Conservation (phyloP, 2,888 invertebrate species). For the Hybos culiciformis region DNA sequence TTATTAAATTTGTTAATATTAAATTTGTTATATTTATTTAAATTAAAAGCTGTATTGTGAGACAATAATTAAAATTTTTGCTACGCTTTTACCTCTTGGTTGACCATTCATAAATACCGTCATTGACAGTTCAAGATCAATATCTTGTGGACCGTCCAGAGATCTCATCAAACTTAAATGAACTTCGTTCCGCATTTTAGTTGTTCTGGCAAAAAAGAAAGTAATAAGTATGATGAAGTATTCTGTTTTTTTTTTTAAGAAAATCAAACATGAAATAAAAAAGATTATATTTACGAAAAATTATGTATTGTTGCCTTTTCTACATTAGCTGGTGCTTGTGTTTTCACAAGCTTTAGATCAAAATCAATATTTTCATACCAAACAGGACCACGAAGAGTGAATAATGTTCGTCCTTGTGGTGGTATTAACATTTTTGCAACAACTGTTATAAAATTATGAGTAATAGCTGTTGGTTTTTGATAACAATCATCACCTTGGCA, state of each 20-base stretch:
- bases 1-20: too few relatives aligned
- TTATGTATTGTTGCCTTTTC: conserved; percentile 43
- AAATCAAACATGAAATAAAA: conserved; percentile 16
- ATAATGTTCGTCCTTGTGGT: conserved; percentile 47
- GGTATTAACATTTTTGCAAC: conserved; percentile 69
- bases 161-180: conserved; percentile 59
- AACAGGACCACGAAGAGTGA: conserved; percentile 74
- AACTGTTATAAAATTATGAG: conserved; percentile 87
- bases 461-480: conserved; percentile 69
- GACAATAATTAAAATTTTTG: conserved; percentile 73
- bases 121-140: conserved; percentile 78
- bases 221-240: background rate
- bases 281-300: conserved; percentile 38
- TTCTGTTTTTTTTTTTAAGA: background rate
- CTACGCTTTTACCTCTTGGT: conserved; percentile 70
- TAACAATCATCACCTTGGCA: conserved; percentile 66
- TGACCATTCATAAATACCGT: conserved; percentile 57
- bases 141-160: conserved; percentile 79
- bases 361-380: conserved; percentile 64
- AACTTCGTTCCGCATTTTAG: conserved; percentile 50
- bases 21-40: too few relatives aligned
- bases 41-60: conserved; percentile 70
- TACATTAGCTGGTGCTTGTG: conserved; percentile 48
- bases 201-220: conserved; percentile 30
- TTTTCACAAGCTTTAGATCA: conserved; percentile 52